These are phyloP conservation scores for Philhelius pedissequus DNA, from an alignment of 2,888 invertebrate species.

Conservation along the genomic window DNA sequence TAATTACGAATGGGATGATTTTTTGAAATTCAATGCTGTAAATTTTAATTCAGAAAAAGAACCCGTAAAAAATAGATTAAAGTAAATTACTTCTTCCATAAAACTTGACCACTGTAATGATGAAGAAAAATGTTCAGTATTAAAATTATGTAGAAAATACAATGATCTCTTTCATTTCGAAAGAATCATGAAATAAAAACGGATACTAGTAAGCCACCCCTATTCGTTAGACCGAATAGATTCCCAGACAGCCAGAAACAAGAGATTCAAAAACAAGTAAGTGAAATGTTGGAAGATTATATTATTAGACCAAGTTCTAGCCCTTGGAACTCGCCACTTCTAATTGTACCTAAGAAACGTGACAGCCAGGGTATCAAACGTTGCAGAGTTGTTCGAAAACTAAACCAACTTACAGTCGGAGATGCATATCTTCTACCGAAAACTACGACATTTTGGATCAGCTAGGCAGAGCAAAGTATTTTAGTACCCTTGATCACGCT, in stretches of 20 bases:
- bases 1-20: neutral
- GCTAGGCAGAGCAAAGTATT: constrained; percentile 22
- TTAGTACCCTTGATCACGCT: constrained; percentile 23
- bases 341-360: too few species aligned
- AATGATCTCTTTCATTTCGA: neutral
- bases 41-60: neutral
- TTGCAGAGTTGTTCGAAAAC: too few species aligned
- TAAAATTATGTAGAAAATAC: too few species aligned
- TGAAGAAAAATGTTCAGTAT: neutral
- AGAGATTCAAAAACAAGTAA: too few species aligned
- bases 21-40: neutral
- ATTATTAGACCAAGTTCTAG: too few species aligned
- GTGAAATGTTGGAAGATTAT: too few species aligned
- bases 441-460: constrained; percentile 26
- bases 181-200: neutral
- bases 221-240: too few species aligned
- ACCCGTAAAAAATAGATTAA: neutral
- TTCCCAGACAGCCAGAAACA: too few species aligned
- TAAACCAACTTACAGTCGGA: constrained; percentile 31
- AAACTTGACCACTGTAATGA: neutral
- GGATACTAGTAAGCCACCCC: too few species aligned
- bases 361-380: too few species aligned
- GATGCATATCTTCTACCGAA: constrained; percentile 37
- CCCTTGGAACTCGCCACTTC: too few species aligned
- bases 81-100: neutral